phyloP scores from a whole-genome alignment of 2,888 invertebrate species.

The Oscheius sp. region DNA sequence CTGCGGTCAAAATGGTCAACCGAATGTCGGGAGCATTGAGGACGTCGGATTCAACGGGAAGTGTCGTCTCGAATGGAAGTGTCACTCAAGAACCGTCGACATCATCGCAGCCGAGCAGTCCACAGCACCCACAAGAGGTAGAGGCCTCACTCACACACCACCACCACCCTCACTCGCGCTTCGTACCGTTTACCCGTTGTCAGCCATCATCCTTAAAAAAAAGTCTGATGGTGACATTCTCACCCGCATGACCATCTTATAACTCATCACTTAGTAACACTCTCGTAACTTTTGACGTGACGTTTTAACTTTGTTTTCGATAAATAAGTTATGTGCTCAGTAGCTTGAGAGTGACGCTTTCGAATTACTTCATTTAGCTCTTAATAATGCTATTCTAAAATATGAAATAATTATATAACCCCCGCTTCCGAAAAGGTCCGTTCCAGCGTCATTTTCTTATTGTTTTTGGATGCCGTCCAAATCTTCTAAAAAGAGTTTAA shows the following conservation, averaged over 20 bases:
- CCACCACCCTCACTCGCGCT: neutral
- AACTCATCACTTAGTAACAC: neutral
- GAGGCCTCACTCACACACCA: conserved; percentile 4
- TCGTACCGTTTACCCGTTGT: conserved; percentile 1
- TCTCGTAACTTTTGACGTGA: neutral
- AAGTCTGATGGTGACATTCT: neutral
- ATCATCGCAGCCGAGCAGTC: conserved; percentile 52
- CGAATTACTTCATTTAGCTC: neutral
- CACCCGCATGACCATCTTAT: neutral
- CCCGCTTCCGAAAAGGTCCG: too few species aligned
- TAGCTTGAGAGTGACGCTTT: neutral
- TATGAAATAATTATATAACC: neutral
- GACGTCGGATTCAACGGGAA: conserved; percentile 56
- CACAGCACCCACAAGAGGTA: conserved; percentile 40
- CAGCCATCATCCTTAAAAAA: neutral
- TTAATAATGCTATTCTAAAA: neutral
- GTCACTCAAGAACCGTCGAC: conserved; percentile 26
- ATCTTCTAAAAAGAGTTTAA: too few species aligned
- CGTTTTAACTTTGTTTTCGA: neutral
- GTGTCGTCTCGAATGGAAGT: conserved; percentile 46
- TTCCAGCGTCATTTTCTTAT: too few species aligned
- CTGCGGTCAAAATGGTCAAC: conserved; percentile 69
- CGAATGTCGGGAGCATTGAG: conserved; percentile 62
- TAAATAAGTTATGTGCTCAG: neutral
- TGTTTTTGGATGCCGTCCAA: neutral